phyloP scores from a whole-genome alignment of 2,797 vertebrate species.

The Argya squamiceps region DNA sequence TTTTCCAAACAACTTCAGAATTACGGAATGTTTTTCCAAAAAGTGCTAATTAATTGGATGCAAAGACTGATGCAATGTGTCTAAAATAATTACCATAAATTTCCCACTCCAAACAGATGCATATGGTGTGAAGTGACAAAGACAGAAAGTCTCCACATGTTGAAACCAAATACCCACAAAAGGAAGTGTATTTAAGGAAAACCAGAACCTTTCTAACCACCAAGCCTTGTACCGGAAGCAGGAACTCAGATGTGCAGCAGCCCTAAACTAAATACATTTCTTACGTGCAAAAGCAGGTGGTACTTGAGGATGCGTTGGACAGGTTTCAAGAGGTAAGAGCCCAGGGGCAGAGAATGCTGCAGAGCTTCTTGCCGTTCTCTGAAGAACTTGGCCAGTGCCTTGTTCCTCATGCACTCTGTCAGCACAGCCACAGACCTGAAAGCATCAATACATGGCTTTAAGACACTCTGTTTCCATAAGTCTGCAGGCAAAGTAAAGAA shows the following conservation, averaged over 20 bases:
- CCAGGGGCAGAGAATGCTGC: constrained; percentile 92
- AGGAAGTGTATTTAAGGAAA: neutral
- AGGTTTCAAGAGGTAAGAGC: constrained; percentile 97
- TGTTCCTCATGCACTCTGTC: constrained; percentile 97
- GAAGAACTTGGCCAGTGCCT: constrained; percentile 93
- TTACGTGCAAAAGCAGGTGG: constrained; percentile 93
- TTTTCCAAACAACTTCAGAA: neutral
- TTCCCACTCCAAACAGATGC: neutral
- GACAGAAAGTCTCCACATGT: neutral
- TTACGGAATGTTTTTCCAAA: neutral
- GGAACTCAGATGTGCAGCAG: accelerated
- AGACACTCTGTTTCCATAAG: neutral
- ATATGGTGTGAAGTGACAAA: constrained; percentile 11
- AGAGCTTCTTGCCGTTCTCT: constrained; percentile 93
- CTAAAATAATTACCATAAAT: constrained; percentile 3
- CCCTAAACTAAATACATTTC: neutral
- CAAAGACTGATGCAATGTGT: neutral
- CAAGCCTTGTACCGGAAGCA: neutral
- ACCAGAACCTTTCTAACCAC: neutral
- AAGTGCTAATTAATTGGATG: neutral
- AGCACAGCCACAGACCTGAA: constrained; percentile 93
- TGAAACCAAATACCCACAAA: neutral
- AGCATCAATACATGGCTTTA: neutral
- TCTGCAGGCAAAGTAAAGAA: neutral
- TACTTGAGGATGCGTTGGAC: constrained; percentile 99